Conservation (phyloP, 2,797 vertebrate genomes). For the Sebastes itinus region DNA sequence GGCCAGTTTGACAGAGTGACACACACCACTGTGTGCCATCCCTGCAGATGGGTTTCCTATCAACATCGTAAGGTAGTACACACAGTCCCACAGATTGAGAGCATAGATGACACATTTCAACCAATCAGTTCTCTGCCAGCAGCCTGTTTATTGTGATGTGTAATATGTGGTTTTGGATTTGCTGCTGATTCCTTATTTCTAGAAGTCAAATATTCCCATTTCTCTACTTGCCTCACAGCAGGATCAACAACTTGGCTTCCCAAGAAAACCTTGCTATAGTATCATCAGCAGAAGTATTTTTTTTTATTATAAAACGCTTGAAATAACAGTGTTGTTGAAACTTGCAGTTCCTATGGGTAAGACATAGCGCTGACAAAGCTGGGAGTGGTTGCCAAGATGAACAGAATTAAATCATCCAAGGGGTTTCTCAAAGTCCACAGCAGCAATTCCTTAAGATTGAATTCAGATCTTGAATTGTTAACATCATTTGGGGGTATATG, state of each 20-base stretch:
- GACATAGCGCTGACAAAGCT: conserved; percentile 20
- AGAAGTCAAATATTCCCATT: neutral
- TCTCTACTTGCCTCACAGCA: neutral
- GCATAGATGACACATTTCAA: conserved; percentile 8
- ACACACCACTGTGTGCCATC: conserved; percentile 43
- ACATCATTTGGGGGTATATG: neutral
- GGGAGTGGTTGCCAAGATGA: conserved; percentile 33
- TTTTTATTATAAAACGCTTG: conserved; percentile 16
- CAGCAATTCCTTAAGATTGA: neutral
- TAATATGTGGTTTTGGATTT: neutral
- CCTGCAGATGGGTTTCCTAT: conserved; percentile 50
- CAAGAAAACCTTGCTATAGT: neutral
- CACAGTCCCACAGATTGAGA: conserved; percentile 8
- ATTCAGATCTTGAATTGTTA: conserved; percentile 4
- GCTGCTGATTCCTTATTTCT: neutral
- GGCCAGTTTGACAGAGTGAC: conserved; percentile 68
- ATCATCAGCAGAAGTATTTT: neutral
- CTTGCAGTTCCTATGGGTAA: neutral
- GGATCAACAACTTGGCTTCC: neutral
- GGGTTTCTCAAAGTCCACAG: conserved; percentile 22
- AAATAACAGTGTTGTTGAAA: conserved; percentile 16
- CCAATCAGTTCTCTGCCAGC: neutral
- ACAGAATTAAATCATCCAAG: conserved; percentile 14
- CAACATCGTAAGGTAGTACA: conserved; percentile 45
- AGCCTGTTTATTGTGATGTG: neutral